These are phyloP conservation scores for Sporophila hypoxantha DNA, from an alignment of 2,113 vertebrate genomes.

Conservation along the genomic window DNA sequence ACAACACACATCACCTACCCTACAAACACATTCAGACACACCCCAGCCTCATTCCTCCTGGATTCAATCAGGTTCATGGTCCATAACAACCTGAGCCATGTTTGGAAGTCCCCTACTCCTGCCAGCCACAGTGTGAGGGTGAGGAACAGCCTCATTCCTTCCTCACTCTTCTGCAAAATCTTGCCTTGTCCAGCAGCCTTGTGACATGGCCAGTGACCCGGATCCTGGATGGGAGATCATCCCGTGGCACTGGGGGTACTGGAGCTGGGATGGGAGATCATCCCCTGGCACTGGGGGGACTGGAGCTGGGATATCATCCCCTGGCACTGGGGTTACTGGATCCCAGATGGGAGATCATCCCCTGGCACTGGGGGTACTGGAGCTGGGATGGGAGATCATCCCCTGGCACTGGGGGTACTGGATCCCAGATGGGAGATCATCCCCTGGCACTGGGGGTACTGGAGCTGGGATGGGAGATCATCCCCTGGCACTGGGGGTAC, in stretches of 20 bases:
- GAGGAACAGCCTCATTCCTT: background rate
- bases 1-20: background rate
- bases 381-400: background rate
- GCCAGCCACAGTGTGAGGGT: background rate
- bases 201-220: accelerated
- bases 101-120: background rate
- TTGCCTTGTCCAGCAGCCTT: background rate
- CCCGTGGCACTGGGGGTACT: accelerated
- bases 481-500: accelerated
- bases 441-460: accelerated
- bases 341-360: background rate
- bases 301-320: background rate
- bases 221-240: background rate
- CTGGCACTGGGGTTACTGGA: accelerated
- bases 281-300: accelerated
- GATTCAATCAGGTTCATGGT: background rate
- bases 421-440: background rate
- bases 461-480: background rate
- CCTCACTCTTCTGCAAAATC: background rate
- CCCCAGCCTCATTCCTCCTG: background rate
- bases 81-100: background rate
- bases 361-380: accelerated
- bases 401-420: accelerated
- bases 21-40: background rate
- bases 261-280: background rate